Evolutionary conservation across 2,797 vertebrate species (phyloP), one percentile per base, ranked within the genome.

Genomic region (Lycodopsis pacificus): DNA sequence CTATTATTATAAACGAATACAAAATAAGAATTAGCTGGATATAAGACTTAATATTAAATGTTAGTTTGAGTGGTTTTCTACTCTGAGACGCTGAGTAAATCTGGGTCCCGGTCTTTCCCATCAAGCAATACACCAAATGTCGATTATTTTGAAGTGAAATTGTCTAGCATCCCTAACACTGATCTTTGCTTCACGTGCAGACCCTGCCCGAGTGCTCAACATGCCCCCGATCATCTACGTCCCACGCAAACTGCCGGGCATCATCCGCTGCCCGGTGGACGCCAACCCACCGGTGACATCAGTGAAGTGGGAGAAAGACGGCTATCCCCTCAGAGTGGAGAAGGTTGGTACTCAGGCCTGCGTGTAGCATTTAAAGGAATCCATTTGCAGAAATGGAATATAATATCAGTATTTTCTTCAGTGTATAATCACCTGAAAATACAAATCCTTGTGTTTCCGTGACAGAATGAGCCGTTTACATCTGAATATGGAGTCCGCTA

Each of bases 241-340:
- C 86, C 98, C 98, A 65, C 96, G 98, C 81, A 98, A 98, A 92
- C 97, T 99, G 93, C 97, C 98, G 1, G 98, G 98, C 89, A 97
- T 97, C 84, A 99, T 99, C 93, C 98, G 98, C 90, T 99, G 98
- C 93, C 98, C 98, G 4, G 97, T 97, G n/a, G 98, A 99, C 25
- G 98, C 98, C 53, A 97, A 99, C 93, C 98, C 98, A 1, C 98
- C 98, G 0, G 97, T 98, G 80, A 97, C 93, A 1, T 94, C 96
- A 83, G 97, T 99, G 89, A 98, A 98, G 90, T 99, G 98, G 98
- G 98, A 99, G 91, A 99, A 99, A 92, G 97, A 99, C 1, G 98
- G 98, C 76, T 97, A 98, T 76, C 97, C 98, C 61, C 96, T 99
- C 89, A 94, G 95, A 89, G 94, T 96, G 66, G 95, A 96, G 77